phyloP scores from a whole-genome alignment of 2,888 invertebrate genomes.

The Malacosoma neustria region DNA sequence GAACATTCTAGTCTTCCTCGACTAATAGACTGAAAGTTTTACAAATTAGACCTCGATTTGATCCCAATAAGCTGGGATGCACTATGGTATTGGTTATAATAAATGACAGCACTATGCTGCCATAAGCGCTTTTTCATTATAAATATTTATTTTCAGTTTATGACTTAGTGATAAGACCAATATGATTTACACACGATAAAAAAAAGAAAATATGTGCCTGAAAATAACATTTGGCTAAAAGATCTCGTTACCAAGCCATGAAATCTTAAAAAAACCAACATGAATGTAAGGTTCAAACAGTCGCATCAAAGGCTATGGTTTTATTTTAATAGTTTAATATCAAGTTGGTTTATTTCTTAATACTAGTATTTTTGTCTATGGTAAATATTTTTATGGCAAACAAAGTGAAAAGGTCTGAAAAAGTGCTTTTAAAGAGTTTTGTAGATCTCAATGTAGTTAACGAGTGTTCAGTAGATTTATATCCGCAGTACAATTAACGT shows the following conservation, averaged over 20 bases:
- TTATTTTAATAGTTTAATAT: too few species aligned
- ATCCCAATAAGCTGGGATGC: conserved; percentile 64
- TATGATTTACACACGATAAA: too few species aligned
- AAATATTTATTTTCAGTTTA: conserved; percentile 4
- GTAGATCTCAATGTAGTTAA: conserved; percentile 35
- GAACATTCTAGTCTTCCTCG: conserved; percentile 49
- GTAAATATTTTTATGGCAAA: conserved; percentile 9
- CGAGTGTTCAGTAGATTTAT: conserved; percentile 57
- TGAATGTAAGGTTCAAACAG: too few species aligned
- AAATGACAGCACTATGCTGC: not conserved
- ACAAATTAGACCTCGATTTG: conserved; percentile 11
- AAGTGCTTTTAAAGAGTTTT: conserved; percentile 46
- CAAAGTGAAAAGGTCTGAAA: conserved; percentile 36
- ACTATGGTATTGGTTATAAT: conserved; percentile 42
- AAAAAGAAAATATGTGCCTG: too few species aligned
- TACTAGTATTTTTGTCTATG: not conserved
- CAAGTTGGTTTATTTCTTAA: too few species aligned
- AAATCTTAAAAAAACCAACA: too few species aligned
- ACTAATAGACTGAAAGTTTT: conserved; percentile 49
- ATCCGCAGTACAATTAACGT: conserved; percentile 48
- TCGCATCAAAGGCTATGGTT: too few species aligned
- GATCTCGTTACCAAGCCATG: too few species aligned
- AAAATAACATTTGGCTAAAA: too few species aligned
- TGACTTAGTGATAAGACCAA: too few species aligned
- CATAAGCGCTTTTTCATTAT: conserved; percentile 7